Base-by-base conservation (phyloP, 2,113 vertebrate genomes). In the Serilophus lunatus region DNA sequence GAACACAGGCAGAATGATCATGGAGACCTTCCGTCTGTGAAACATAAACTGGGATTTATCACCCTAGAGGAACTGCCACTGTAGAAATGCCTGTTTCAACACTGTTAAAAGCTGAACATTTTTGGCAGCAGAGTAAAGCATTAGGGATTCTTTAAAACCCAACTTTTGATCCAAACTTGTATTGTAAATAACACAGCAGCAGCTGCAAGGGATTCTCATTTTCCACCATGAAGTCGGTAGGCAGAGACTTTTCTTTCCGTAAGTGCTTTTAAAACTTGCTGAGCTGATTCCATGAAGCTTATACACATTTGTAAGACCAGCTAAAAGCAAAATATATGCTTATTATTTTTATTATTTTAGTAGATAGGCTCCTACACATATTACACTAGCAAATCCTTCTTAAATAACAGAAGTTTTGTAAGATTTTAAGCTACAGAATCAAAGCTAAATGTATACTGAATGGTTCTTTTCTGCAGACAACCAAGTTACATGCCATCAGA, bases 31-130 rank as follows among this genome's bases (percentile, higher is more conserved):
- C 80, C 0, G 19, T 90, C 90, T 94, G 69, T 82, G 74, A 84
- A 95, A 92, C 84, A 89, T 92, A 93, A 96, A 91, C 85, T 87
- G 78, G 92, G 92, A 96, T 97, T 95, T 97, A 95, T 97, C 95
- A 86, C 90, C 95, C 92, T 95, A 84, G 92, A 97, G 72, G 88
- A 97, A 91, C 76, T 93, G 89, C 94, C 90, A 92, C 93, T 92
- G 91, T 89, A 96, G 77, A 96, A 95, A 92, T 94, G 94, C 51
- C 84, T 96, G 65, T 97, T 97, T 95, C 94, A 94, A 95, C 90
- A 94, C 25, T 95, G 60, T 95, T 96, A 93, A 88, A 95, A 96
- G 85, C 88, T 93, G 79, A 88, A 94, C 80, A 86, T 84, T 92
- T 91, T 95, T 97, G 95, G 97, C 93, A 95, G 53, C 9, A 13